These are phyloP conservation scores for human DNA, from an alignment of 2,113 vertebrate genomes.

Conservation along the genomic window GRCh38 chr2:231620001-231620500, in stretches of 20 bases:
- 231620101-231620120: background rate
- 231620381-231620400: background rate
- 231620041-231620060: no score
- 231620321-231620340: background rate
- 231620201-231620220: background rate
- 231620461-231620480: background rate
- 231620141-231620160: background rate
- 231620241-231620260: background rate
- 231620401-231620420: background rate
- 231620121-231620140: background rate
- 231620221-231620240: background rate
- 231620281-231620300: background rate
- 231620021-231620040: no score
- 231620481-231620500: background rate
- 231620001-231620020: no score
- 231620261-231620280: rapidly evolving
- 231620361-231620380: background rate
- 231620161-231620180: background rate
- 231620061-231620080: no score
- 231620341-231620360: background rate
- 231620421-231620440: background rate
- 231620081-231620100: no score
- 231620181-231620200: background rate
- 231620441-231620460: background rate
- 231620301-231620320: background rate